Evolutionary conservation across 1,140 invertebrate species (phyloP), one percentile per base, ranked within the genome.

Genomic region (Lordiphosa collinella): DNA sequence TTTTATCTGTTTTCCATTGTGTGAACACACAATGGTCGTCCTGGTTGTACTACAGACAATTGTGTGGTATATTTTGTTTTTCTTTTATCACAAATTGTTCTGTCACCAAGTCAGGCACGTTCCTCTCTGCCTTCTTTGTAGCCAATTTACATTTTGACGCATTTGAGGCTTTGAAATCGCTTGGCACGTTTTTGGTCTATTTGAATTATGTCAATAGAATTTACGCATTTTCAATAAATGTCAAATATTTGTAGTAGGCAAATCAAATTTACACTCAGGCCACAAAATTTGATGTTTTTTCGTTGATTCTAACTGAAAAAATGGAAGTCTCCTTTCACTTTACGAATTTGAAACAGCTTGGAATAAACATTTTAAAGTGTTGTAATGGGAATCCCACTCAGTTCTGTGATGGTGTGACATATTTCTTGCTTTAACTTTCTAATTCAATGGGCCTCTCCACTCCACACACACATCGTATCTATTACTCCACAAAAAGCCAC

Each of bases 181-280:
- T 52, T 55, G 72, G 71, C 76, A 82, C 76, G 76, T 82, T 82
- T 72, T 29, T 67, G 68, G 71, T 72, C 78, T 84, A 72, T 82
- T 74, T 69, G 74, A 79, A 80, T 79, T 82, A 68, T 76, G 78
- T 84, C 76, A 82, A 82, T 84, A 71, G 66, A 76, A 80, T 82
- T 29, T 29, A 29, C 48, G 76, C 61, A 56, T 50, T 64, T 67
- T 72, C 78, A 82, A 82, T 84, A 82, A 84, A 76, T 66, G 74
- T 84, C 67, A 68, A 59, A 35, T 14, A 29, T 22, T 22, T 40
- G 49, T 67, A 40, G 35, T 11, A 13, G 40, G 37, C 49, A 48
- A 41, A 6, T 18, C 9, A 47, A 65, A 55, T 61, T 59, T 59
- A 52, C 72, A 63, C 62, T 53, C 32, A 6, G 16, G 40, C 56